Conservation (phyloP, 2,888 invertebrate species). For the Nemotelus nigrinus region DNA sequence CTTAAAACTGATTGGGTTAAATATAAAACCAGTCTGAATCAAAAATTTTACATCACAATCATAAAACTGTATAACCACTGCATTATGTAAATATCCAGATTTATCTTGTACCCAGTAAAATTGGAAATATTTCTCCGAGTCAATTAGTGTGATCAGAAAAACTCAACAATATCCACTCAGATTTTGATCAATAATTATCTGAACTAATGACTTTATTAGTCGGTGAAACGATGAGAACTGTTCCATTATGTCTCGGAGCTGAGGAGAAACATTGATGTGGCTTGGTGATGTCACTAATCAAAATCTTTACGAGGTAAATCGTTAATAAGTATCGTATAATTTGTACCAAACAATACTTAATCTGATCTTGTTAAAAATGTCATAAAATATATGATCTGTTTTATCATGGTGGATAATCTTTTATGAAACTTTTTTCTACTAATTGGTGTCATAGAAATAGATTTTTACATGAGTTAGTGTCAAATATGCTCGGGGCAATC, state of each 20-base stretch:
- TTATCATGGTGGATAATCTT: not conserved
- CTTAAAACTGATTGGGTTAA: no score
- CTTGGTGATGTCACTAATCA: conserved; percentile 1
- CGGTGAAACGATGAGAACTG: not conserved
- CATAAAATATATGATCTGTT: not conserved
- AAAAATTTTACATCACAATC: no score
- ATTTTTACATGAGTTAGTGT: no score
- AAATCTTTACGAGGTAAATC: conserved; percentile 4
- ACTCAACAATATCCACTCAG: not conserved
- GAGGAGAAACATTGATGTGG: not conserved
- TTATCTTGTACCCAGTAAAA: no score
- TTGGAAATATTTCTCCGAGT: no score
- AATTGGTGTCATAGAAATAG: no score
- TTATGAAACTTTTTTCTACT: not conserved
- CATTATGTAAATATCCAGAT: no score
- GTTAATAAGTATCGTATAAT: not conserved
- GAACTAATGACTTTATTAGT: not conserved
- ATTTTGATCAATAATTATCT: conserved; percentile 4
- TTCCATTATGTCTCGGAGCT: not conserved
- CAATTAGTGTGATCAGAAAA: no score
- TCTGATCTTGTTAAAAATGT: not conserved
- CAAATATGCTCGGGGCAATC: no score
- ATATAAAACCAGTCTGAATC: no score
- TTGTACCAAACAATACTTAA: not conserved
- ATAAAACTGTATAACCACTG: no score